Conservation (phyloP, 2,113 vertebrate species). For the Rafetus swinhoei region DNA sequence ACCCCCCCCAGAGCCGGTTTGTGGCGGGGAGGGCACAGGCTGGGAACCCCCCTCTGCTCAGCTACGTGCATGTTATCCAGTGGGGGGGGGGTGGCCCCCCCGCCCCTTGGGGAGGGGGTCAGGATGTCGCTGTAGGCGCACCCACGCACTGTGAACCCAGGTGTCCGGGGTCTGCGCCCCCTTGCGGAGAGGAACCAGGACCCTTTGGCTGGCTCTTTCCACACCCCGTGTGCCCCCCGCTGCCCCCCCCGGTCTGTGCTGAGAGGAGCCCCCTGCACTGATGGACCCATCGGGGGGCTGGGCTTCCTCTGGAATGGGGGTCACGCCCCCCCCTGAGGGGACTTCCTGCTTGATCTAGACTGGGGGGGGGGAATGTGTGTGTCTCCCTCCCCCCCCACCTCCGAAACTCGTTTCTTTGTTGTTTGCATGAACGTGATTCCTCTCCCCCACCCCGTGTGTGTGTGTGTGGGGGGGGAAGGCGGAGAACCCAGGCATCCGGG, state of each 20-base stretch:
- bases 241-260: too few relatives aligned
- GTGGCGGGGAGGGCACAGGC: background rate
- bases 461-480: background rate
- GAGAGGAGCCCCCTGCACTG: background rate
- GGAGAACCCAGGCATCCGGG: background rate
- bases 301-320: too few relatives aligned
- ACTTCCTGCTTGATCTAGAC: background rate
- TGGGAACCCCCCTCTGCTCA: too few relatives aligned
- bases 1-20: background rate
- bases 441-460: background rate
- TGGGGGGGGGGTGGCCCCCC: background rate
- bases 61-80: background rate
- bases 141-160: background rate
- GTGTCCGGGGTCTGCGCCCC: background rate
- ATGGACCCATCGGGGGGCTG: too few relatives aligned
- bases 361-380: background rate
- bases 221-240: too few relatives aligned
- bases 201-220: background rate
- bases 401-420: background rate
- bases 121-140: too few relatives aligned
- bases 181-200: background rate
- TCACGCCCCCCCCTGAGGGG: background rate
- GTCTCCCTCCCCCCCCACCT: background rate
- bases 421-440: constrained; percentile 25
- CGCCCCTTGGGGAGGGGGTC: background rate